Base-by-base conservation (phyloP, 2,113 vertebrate species). In the Forbesichthys agassizii region DNA sequence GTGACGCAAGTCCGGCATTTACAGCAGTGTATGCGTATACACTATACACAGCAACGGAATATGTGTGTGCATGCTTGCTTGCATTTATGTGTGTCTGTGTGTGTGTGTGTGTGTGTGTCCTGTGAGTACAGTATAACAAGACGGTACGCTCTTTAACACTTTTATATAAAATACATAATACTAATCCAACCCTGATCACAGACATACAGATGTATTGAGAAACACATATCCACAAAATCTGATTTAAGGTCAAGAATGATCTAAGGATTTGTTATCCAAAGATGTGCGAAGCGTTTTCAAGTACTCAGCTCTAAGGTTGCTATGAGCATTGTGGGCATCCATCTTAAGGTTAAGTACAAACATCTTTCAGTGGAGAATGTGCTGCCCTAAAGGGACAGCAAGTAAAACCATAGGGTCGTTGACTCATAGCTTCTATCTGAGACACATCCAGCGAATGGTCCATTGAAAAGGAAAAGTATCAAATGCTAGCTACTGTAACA, bases 331-430 rank as follows among this genome's bases (percentile, higher is more conserved):
- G 56, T 14, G 56, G 62, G 81, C 78, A 75, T 84, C 65, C 20
- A 61, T 78, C 58, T 79, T 20, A 27, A 14, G 46, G 59, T 77
- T 71, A 78, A 85, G 59, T 79, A 64, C 66, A 73, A 78, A 74
- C 66, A 79, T 79, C 72, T 77, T 73, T 84, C 70, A 79, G 62
- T 47, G 48, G 46, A 81, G 73, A 83, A 52, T 18, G 36, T 77
- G 63, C 52, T 52, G 33, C 65, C 65, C 79, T 52, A 36, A n/a
- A 47, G 78, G 51, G 69, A 79, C 69, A 61, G 78, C 70, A 14
- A 36, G 56, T 75, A 76, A 84, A 80, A 77, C 61, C 14, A 13
- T 54, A 69, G 61, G 52, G 69, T 76, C 74, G 82, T 81, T 88
- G 75, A 73, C 69, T 68, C 33, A 70, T 70, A 48, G 49, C 33